These are phyloP conservation scores for Drosophila guanche DNA, from an alignment of 1,140 invertebrate genomes.

Conservation along the genomic window DNA sequence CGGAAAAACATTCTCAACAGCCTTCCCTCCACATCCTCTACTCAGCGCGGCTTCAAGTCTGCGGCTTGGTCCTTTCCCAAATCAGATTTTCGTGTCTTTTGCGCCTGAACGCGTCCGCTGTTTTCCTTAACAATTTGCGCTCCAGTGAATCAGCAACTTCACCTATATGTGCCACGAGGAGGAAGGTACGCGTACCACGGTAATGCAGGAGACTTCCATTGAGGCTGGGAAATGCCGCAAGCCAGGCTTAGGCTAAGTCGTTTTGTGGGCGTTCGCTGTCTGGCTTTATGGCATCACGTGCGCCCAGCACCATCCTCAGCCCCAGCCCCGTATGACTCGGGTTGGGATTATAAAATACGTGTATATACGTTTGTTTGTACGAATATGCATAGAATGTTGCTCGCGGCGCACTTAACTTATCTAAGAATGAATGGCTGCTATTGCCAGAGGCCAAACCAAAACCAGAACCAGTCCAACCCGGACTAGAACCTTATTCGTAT, in stretches of 20 bases:
- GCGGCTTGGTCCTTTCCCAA: constrained; percentile 41
- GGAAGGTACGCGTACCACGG: background rate
- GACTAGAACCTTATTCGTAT: constrained; percentile 29
- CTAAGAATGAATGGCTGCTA: constrained; percentile 22
- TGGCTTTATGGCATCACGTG: constrained; percentile 65
- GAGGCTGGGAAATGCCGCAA: constrained; percentile 56
- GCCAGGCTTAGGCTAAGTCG: constrained; percentile 65
- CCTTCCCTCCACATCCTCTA: background rate
- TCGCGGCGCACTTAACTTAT: constrained; percentile 50
- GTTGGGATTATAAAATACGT: constrained; percentile 58
- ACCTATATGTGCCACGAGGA: constrained; percentile 1
- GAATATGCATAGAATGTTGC: constrained; percentile 32
- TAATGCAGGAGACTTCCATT: constrained; percentile 16
- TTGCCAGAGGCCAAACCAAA: constrained; percentile 10
- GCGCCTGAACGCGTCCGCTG: constrained; percentile 57
- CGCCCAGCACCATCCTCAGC: constrained; percentile 1
- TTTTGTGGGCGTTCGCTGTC: constrained; percentile 27
- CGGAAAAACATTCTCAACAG: no score
- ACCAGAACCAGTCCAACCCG: background rate
- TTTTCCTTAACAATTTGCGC: constrained; percentile 60
- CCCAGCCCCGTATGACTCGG: constrained; percentile 1
- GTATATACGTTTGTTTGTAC: constrained; percentile 21
- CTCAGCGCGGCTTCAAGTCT: constrained; percentile 13
- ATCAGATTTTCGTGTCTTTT: constrained; percentile 56
- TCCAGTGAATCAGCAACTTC: constrained; percentile 48